Percentiles rank a stretch among this genome's conserved stretches.
phyloP scores from a whole-genome alignment of 2,797 vertebrate species.

The Aselliscus stoliczkanus region DNA sequence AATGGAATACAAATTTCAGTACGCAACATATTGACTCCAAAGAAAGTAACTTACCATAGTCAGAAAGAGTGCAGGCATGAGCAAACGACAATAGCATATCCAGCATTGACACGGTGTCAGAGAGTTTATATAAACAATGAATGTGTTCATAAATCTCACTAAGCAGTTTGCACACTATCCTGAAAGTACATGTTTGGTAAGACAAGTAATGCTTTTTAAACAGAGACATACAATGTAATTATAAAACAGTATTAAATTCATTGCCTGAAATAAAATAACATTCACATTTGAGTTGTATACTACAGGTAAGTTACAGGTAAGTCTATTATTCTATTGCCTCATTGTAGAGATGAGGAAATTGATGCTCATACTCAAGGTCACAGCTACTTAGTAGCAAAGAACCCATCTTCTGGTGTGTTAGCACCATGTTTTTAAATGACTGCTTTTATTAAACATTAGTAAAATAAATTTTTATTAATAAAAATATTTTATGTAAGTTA shows the following conservation, averaged over 20 bases:
- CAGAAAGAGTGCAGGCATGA: constrained; percentile 92
- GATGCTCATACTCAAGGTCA: neutral
- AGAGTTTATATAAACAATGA: constrained; percentile 96
- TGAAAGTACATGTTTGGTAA: constrained; percentile 76
- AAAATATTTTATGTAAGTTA: constrained; percentile 22
- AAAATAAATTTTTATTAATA: neutral
- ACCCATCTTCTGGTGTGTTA: constrained; percentile 19
- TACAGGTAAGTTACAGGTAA: neutral
- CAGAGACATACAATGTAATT: neutral
- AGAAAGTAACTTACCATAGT: constrained; percentile 88
- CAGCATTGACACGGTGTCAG: constrained; percentile 97
- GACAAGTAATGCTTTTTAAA: neutral
- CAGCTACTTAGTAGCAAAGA: neutral
- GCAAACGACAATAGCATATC: constrained; percentile 96
- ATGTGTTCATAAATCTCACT: constrained; percentile 91
- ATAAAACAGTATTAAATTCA: constrained; percentile 14
- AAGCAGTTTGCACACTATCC: constrained; percentile 93
- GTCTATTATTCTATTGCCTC: neutral
- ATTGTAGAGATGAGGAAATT: constrained; percentile 16
- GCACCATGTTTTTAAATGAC: neutral
- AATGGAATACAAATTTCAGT: constrained; percentile 23
- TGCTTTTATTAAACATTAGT: neutral
- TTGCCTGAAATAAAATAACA: constrained; percentile 22
- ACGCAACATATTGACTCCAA: neutral
- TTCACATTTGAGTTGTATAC: neutral